These are phyloP conservation scores for Drosophila sucinea DNA, from an alignment of 1,140 invertebrate species.

Conservation along the genomic window DNA sequence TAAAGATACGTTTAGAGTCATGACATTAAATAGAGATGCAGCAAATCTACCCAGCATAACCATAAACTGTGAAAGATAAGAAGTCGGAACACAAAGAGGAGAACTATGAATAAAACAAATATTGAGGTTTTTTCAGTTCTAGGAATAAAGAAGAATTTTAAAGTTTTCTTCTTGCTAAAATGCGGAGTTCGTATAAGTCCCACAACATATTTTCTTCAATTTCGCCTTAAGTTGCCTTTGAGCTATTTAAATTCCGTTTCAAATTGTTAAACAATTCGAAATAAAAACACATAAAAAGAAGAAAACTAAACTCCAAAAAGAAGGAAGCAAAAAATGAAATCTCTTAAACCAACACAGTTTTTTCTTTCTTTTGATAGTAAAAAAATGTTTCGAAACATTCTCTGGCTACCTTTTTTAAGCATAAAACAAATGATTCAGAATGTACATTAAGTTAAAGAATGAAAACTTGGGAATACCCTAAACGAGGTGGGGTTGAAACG, in stretches of 20 bases:
- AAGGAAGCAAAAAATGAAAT: not conserved
- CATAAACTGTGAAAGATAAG: too few species aligned
- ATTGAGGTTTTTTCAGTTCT: too few species aligned
- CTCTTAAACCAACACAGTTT: not conserved
- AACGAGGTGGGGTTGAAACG: not conserved
- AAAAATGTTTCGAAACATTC: slow-evolving; percentile 15
- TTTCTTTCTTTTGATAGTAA: not conserved
- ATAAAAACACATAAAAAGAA: not conserved
- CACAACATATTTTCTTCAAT: not conserved
- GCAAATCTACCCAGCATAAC: too few species aligned
- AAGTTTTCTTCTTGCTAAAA: too few species aligned
- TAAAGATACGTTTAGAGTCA: not conserved
- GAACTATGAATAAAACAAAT: too few species aligned
- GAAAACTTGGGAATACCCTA: not conserved
- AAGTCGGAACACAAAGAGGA: too few species aligned
- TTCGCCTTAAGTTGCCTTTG: not conserved
- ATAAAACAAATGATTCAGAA: not conserved
- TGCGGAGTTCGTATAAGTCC: too few species aligned
- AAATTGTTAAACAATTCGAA: slow-evolving; percentile 2
- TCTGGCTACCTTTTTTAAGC: slow-evolving; percentile 11
- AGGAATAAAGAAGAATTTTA: too few species aligned
- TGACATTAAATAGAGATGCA: too few species aligned
- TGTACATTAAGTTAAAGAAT: not conserved
- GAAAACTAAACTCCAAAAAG: slow-evolving; percentile 4
- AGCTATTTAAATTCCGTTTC: slow-evolving; percentile 3